Conservation (phyloP, 2,888 invertebrate genomes). For the Erpobdella octoculata region DNA sequence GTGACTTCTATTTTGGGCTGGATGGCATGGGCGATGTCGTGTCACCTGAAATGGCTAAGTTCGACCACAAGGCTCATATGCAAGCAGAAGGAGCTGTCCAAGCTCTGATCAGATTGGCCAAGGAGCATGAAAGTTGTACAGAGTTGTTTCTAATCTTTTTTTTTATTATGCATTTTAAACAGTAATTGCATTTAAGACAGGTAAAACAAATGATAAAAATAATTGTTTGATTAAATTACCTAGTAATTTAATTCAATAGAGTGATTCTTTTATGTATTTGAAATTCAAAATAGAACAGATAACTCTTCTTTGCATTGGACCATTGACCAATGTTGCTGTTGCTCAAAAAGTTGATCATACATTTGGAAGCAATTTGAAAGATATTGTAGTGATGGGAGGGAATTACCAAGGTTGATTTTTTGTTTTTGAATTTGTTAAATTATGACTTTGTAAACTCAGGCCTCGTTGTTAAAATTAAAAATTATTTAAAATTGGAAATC, state of each 20-base stretch:
- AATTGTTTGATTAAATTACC: not conserved
- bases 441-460: no score
- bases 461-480: no score
- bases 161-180: no score
- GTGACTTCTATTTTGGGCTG: slow-evolving; percentile 24
- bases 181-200: no score
- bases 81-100: not conserved
- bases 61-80: not conserved
- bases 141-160: no score
- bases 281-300: not conserved
- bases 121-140: not conserved
- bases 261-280: not conserved
- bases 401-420: slow-evolving; percentile 15
- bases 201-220: not conserved
- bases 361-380: slow-evolving; percentile 30
- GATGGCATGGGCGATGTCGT: slow-evolving; percentile 34
- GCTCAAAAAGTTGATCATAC: slow-evolving; percentile 28
- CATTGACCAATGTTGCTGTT: slow-evolving; percentile 34
- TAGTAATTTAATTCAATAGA: no score
- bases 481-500: no score
- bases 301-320: slow-evolving; percentile 29
- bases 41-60: not conserved
- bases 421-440: no score
- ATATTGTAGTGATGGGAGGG: slow-evolving; percentile 34
- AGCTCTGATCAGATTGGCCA: not conserved